Base-by-base conservation (phyloP, 1,140 invertebrate species). In the Penaeus vannamei region DNA sequence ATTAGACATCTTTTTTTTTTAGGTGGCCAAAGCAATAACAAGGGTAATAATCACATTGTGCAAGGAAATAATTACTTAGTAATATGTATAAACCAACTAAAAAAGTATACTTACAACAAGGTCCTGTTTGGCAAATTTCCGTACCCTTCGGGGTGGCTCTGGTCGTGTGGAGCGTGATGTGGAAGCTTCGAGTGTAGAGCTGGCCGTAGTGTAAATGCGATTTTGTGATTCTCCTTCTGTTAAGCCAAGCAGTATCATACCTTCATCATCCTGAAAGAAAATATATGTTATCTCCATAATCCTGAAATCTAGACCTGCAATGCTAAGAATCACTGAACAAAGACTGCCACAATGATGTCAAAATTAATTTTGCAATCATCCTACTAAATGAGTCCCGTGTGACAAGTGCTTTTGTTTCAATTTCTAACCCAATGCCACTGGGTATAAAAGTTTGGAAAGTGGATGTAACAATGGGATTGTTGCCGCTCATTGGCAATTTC, bases 61-160 rank as follows among this genome's bases (percentile, higher is more conserved):
- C 1, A 53, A 53, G 17, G 12, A 53, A 53, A 17, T 10, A 12
- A 53, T 53, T 76, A 76, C 29, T 26, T 69, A 29, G 7, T n/a
- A 20, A 20, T 29, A 20, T 20, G 1, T 36, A 3, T 29, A 76
- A 5, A 32, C 32, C 1, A 32, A 26, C 69, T 32, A 32, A 19
- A 26, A 7, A 19, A 1, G 72, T 1, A 76, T 5, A 76, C 29
- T 76, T 76, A 76, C 72, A 29, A 76, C 42, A 5, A 76, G 72
- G 26, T 76, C 72, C 26, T 36, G 72, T 32, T 76, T 76, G 22
- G 72, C 42, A 76, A 32, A 76, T 76, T 76, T 76, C n/a, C 72
- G 72, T 5, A 22, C 19, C 8, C 72, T 29, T 14, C 72, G 72
- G 32, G 72, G 19, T 32, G 72, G 29, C 26, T 76, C 72, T 76